phyloP scores from a whole-genome alignment of 1,140 invertebrate species.

The Linepithema humile region DNA sequence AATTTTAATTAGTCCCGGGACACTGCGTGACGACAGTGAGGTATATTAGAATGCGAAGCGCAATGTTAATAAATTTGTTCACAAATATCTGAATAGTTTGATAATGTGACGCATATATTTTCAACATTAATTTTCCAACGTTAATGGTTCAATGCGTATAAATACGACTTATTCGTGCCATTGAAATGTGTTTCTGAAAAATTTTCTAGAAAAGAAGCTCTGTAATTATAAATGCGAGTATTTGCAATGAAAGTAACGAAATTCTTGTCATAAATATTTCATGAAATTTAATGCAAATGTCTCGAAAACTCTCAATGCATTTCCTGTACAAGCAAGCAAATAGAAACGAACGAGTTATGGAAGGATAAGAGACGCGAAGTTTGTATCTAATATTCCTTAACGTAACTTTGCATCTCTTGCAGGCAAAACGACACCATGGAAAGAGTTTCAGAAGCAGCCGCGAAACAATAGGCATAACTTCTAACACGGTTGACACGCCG shows the following conservation, averaged over 20 bases:
- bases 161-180: background rate
- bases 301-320: background rate
- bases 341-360: background rate
- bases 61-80: background rate
- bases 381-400: background rate
- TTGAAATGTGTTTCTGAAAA: background rate
- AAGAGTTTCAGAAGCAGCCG: constrained; percentile 42
- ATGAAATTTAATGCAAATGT: background rate
- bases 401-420: constrained; percentile 31
- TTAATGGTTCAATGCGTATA: background rate
- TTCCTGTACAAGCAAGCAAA: background rate
- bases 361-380: background rate
- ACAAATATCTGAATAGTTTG: background rate
- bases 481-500: constrained; percentile 42
- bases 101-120: background rate
- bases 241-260: background rate
- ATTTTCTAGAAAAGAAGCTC: background rate
- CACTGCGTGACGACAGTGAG: background rate
- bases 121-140: background rate
- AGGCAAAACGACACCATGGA: constrained; percentile 16
- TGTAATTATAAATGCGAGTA: background rate
- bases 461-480: constrained; percentile 55
- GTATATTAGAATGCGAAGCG: background rate
- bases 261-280: background rate
- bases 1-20: background rate